These are phyloP conservation scores for Drosophila subpulchrella DNA, from an alignment of 1,140 invertebrate species.

Conservation along the genomic window DNA sequence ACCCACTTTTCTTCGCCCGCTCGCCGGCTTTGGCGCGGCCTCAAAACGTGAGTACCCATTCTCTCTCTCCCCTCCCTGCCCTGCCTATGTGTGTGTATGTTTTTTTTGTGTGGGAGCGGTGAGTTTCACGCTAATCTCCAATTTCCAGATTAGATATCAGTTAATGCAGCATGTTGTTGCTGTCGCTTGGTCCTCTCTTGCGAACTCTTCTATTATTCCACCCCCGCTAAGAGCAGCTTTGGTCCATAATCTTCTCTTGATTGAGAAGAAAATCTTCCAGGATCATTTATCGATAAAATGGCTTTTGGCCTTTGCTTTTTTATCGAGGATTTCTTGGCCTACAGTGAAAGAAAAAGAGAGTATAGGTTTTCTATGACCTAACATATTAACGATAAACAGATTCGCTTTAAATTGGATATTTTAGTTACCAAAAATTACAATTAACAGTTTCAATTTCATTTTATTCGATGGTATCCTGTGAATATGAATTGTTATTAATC, in stretches of 20 bases:
- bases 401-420: too few relatives aligned
- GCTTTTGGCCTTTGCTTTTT: too few relatives aligned
- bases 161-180: background rate
- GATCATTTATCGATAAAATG: background rate
- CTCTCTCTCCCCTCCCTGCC: background rate
- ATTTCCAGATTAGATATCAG: conserved; percentile 70
- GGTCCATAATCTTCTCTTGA: background rate
- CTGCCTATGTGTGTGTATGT: background rate
- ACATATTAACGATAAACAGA: too few relatives aligned
- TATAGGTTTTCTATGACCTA: too few relatives aligned
- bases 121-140: conserved; percentile 62
- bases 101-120: conserved; percentile 15
- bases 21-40: conserved; percentile 61
- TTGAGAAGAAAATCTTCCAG: background rate
- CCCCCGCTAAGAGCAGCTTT: background rate
- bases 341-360: background rate
- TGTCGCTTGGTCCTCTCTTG: background rate
- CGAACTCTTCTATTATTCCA: background rate
- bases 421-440: too few relatives aligned
- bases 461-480: too few relatives aligned
- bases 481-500: too few relatives aligned
- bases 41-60: conserved; percentile 53
- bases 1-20: conserved; percentile 45
- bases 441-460: too few relatives aligned
- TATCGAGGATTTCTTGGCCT: background rate